Evolutionary conservation across 2,888 invertebrate species (phyloP).

Genomic region (Acrobasis repandana): DNA sequence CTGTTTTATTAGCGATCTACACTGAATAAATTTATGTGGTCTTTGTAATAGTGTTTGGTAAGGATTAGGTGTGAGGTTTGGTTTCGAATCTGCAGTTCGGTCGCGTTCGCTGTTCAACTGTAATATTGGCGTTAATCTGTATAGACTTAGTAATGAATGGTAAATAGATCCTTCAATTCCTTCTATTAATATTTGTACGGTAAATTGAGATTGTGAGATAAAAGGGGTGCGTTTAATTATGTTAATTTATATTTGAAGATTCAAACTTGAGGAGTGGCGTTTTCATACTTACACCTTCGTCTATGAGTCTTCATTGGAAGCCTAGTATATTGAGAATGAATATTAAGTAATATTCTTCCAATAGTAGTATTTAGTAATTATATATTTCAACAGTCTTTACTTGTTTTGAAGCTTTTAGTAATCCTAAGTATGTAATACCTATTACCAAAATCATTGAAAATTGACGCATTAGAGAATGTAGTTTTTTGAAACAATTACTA

Average conservation of each 20-base stretch:
- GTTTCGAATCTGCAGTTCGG: slow-evolving; percentile 54
- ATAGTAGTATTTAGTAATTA: too few species aligned
- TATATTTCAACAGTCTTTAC: too few species aligned
- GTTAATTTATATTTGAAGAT: slow-evolving; percentile 34
- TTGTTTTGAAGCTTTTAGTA: too few species aligned
- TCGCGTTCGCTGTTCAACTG: slow-evolving; percentile 55
- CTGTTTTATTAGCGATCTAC: slow-evolving; percentile 68
- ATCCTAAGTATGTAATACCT: too few species aligned
- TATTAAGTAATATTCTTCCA: too few species aligned
- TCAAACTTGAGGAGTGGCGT: slow-evolving; percentile 29
- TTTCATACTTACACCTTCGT: slow-evolving; percentile 6
- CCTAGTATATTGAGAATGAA: too few species aligned
- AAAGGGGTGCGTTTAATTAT: slow-evolving; percentile 34
- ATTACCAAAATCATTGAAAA: too few species aligned
- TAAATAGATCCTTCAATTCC: slow-evolving; percentile 62
- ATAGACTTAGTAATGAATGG: slow-evolving; percentile 65
- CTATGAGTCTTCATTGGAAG: background rate
- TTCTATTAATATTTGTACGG: slow-evolving; percentile 52
- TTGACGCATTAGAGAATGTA: too few species aligned
- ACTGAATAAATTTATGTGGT: slow-evolving; percentile 71
- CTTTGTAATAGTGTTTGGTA: slow-evolving; percentile 71
- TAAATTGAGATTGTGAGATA: slow-evolving; percentile 40
- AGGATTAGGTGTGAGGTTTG: slow-evolving; percentile 64
- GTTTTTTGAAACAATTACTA: too few species aligned
- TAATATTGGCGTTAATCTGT: slow-evolving; percentile 71